Base-by-base conservation (phyloP, 2,113 vertebrate genomes). In the Scopus umbretta region DNA sequence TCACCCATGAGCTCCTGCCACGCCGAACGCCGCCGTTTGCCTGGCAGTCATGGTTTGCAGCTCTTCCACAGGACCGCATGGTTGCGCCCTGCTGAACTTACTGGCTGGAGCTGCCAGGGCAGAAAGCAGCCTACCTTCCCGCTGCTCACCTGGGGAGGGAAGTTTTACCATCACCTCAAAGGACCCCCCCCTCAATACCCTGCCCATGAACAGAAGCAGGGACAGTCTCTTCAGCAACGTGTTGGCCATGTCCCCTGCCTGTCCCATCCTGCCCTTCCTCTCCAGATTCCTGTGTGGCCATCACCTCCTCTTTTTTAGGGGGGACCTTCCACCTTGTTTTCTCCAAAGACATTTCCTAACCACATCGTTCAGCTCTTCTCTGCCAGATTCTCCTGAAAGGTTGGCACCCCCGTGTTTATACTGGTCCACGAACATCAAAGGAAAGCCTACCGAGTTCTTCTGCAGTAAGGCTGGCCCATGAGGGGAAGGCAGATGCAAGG, bases 11-110 rank as follows among this genome's bases (percentile, higher is more conserved):
- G 45, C 45, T 74, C 38, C 30, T 14, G 40, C 7, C 55, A 42
- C 1, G 2, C 11, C 26, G 8, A 18, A 40, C 0, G 2, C 16
- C 5, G 68, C 14, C 5, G 3, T 25, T 17, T 9, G 16, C 50
- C 67, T 11, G 58, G 66, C 63, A 25, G n/a, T 26, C 11, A 4
- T 9, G 53, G 29, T 27, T 62, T 34, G 38, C 45, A 53, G 68
- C 68, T 74, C 40, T 76, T 63, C 65, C 23, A 7, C 26, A 42
- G n/a, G 15, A 49, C 11, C 2, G 9, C 0, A 1, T 16, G 65
- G 22, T 19, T 42, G 45, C 40, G 47, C 36, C n/a, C 40, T 38
- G 52, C 30, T 55, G 26, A 61, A 61, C 65, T n/a, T 38, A 40
- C 52, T 16, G 10, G 10, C 49, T 53, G 65, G 50, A 45, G 79